Percentiles rank a stretch among this genome's conserved stretches.
phyloP scores from a whole-genome alignment of 2,113 vertebrate species.

The Coptodon rendalli region DNA sequence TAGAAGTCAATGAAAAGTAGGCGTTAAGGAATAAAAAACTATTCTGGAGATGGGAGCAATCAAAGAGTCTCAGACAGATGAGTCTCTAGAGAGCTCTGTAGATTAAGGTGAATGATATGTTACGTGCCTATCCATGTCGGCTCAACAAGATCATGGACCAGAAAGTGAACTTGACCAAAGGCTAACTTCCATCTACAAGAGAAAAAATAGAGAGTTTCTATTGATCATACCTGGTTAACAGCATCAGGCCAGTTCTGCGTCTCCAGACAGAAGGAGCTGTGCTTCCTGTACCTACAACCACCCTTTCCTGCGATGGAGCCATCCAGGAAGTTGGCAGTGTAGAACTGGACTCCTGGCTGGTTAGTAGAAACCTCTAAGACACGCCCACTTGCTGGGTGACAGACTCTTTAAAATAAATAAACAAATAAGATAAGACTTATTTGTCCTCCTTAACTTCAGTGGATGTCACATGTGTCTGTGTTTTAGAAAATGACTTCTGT shows the following conservation, averaged over 20 bases:
- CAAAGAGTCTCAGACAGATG: neutral
- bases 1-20: neutral
- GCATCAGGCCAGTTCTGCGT: conserved; percentile 94
- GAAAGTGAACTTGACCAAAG: neutral
- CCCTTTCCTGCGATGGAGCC: conserved; percentile 82
- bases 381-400: conserved; percentile 77
- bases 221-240: conserved; percentile 80
- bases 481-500: neutral
- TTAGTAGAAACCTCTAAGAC: conserved; percentile 83
- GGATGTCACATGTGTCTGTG: neutral
- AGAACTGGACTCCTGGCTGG: conserved; percentile 92
- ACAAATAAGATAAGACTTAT: neutral
- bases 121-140: neutral
- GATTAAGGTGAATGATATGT: neutral
- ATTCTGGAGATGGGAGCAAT: neutral
- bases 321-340: conserved; percentile 92
- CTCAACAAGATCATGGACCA: neutral
- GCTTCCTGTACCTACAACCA: conserved; percentile 74
- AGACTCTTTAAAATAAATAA: conserved; percentile 65
- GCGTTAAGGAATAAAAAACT: neutral
- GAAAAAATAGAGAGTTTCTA: neutral
- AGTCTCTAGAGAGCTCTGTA: neutral
- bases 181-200: neutral
- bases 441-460: neutral
- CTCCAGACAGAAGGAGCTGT: conserved; percentile 89